phyloP scores from a whole-genome alignment of 2,888 invertebrate genomes.

The Branchipolynoe longqiensis region DNA sequence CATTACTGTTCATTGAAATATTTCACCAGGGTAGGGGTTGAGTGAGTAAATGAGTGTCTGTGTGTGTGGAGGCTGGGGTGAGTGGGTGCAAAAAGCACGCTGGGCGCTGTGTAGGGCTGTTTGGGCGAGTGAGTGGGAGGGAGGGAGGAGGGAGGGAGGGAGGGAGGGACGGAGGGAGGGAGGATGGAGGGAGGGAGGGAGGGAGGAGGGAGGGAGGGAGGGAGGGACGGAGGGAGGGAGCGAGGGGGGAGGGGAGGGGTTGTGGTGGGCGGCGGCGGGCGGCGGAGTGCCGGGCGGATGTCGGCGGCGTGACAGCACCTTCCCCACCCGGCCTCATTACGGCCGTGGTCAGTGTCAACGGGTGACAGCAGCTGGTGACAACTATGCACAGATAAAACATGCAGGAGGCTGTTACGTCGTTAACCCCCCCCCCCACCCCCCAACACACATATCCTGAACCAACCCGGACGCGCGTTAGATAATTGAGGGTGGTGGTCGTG shows the following conservation, averaged over 20 bases:
- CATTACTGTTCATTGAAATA: constrained; percentile 40
- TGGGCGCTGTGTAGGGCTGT: too few relatives aligned
- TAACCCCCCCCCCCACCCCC: too few relatives aligned
- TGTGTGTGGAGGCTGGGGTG: constrained; percentile 30
- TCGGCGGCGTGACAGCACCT: constrained; percentile 13
- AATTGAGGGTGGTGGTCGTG: too few relatives aligned
- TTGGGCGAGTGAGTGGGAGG: too few relatives aligned
- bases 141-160: too few relatives aligned
- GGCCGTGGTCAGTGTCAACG: constrained; percentile 39
- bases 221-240: background rate
- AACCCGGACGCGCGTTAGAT: constrained; percentile 30
- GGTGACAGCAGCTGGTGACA: constrained; percentile 21
- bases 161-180: too few relatives aligned
- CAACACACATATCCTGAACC: too few relatives aligned
- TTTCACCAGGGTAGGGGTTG: background rate
- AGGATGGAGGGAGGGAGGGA: too few relatives aligned
- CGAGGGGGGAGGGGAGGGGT: background rate
- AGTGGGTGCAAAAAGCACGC: too few relatives aligned
- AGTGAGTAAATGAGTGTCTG: too few relatives aligned
- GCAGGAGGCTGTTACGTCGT: constrained; percentile 32
- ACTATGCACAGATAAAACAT: constrained; percentile 41
- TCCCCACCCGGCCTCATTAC: background rate
- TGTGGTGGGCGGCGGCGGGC: background rate
- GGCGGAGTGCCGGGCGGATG: constrained; percentile 3
- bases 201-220: too few relatives aligned